Evolutionary conservation across 2,797 vertebrate species (phyloP).

Genomic region (Natrix natrix): DNA sequence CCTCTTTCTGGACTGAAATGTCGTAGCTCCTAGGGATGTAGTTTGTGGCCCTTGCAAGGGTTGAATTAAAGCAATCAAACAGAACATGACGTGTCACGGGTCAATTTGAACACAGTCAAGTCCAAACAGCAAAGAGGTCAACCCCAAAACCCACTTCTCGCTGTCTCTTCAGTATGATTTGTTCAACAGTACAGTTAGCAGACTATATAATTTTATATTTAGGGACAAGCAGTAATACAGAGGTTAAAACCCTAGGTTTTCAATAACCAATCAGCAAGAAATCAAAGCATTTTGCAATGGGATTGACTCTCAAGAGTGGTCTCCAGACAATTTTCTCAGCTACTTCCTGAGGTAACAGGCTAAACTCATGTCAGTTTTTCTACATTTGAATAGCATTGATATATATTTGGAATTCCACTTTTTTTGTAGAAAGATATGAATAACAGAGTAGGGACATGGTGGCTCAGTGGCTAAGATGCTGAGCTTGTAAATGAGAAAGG

Average conservation of each 20-base stretch:
- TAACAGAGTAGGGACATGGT: neutral
- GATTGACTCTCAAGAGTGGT: constrained; percentile 44
- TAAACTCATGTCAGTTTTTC: constrained; percentile 43
- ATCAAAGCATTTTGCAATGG: constrained; percentile 19
- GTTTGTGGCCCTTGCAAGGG: constrained; percentile 21
- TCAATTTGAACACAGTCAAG: constrained; percentile 50
- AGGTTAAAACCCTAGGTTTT: constrained; percentile 23
- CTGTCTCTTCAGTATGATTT: constrained; percentile 63
- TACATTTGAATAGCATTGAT: constrained; percentile 42
- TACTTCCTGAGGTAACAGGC: constrained; percentile 46
- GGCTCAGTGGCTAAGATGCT: no score
- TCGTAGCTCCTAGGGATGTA: constrained; percentile 21
- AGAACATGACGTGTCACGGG: constrained; percentile 50
- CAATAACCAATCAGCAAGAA: constrained; percentile 32
- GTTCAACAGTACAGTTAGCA: constrained; percentile 51
- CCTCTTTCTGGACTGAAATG: constrained; percentile 21
- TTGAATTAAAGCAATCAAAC: constrained; percentile 50
- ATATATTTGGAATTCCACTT: constrained; percentile 27
- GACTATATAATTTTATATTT: constrained; percentile 29
- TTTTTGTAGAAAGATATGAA: constrained; percentile 5
- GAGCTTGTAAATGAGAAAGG: no score
- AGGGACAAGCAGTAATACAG: constrained; percentile 10
- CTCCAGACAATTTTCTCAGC: constrained; percentile 53
- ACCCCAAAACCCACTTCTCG: constrained; percentile 59
- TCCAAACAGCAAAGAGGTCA: constrained; percentile 64